Evolutionary conservation across 2,888 invertebrate species (phyloP).

Genomic region (Tillus elongatus): DNA sequence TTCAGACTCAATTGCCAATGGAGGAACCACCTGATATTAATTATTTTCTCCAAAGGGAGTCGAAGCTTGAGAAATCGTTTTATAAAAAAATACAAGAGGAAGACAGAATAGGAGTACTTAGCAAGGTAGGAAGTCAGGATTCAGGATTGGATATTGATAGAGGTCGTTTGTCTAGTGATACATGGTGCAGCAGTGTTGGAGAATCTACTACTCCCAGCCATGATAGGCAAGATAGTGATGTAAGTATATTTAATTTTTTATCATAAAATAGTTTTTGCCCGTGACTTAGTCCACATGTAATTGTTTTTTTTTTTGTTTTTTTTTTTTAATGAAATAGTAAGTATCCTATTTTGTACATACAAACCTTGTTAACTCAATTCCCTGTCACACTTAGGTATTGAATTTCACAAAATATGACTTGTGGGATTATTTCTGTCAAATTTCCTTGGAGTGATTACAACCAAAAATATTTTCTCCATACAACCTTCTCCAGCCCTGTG

Average conservation of each 20-base stretch:
- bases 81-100: conserved; percentile 50
- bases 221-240: conserved; percentile 73
- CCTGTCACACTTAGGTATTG: too few species aligned
- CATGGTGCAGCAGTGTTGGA: conserved; percentile 45
- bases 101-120: conserved; percentile 30
- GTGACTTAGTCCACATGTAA: too few species aligned
- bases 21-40: conserved; percentile 69
- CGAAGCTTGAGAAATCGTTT: conserved; percentile 65
- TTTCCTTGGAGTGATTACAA: too few species aligned
- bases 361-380: too few species aligned
- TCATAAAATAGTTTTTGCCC: too few species aligned
- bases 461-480: too few species aligned
- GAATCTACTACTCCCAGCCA: conserved; percentile 43
- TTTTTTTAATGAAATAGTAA: too few species aligned
- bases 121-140: conserved; percentile 57
- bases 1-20: conserved; percentile 42
- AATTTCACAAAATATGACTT: too few species aligned
- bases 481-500: too few species aligned
- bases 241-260: conserved; percentile 25
- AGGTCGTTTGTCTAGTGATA: conserved; percentile 46
- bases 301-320: too few species aligned
- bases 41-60: conserved; percentile 69
- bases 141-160: conserved; percentile 66
- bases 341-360: too few species aligned
- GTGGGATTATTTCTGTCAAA: too few species aligned